These are phyloP conservation scores for Lordiphosa collinella DNA, from an alignment of 1,140 invertebrate genomes.

Conservation along the genomic window DNA sequence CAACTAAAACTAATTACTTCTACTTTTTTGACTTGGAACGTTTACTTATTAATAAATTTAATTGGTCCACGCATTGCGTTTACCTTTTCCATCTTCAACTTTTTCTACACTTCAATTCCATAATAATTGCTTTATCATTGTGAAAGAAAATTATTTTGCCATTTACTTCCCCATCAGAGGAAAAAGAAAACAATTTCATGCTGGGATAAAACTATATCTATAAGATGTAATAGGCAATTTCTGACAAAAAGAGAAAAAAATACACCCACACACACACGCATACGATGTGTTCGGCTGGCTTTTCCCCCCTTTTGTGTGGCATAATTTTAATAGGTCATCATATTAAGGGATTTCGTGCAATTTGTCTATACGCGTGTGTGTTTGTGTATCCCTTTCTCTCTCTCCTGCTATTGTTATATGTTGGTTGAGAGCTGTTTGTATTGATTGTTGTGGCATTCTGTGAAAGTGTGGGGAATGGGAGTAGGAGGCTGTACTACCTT, in stretches of 20 bases:
- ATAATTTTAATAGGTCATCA: conserved; percentile 75
- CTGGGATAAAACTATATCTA: conserved; percentile 24
- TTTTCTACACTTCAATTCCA: conserved; percentile 11
- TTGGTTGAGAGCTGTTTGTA: conserved; percentile 35
- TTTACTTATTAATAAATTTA: no score
- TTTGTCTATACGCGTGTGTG: conserved; percentile 30
- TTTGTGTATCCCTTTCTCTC: conserved; percentile 6
- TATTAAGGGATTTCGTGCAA: conserved; percentile 69
- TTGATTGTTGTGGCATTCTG: conserved; percentile 38
- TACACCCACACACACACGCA: conserved; percentile 5
- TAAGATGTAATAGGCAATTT: conserved; percentile 51
- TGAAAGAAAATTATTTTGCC: conserved; percentile 47
- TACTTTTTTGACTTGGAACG: no score
- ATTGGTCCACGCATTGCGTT: neutral
- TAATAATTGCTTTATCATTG: conserved; percentile 69
- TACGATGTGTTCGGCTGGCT: neutral
- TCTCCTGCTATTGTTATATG: conserved; percentile 34
- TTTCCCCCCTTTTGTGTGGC: conserved; percentile 29
- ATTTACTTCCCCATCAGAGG: conserved; percentile 28
- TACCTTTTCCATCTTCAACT: neutral
- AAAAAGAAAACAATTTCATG: conserved; percentile 28
- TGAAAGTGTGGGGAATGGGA: conserved; percentile 1
- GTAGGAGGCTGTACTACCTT: conserved; percentile 4
- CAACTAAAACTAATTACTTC: no score
- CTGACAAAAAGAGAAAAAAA: conserved; percentile 10